A percentile compares a stretch with the other conserved stretches of the same genome.
These are phyloP conservation scores for Zygothrica quintamaculata DNA, from an alignment of 2,888 invertebrate genomes.

Conservation along the genomic window DNA sequence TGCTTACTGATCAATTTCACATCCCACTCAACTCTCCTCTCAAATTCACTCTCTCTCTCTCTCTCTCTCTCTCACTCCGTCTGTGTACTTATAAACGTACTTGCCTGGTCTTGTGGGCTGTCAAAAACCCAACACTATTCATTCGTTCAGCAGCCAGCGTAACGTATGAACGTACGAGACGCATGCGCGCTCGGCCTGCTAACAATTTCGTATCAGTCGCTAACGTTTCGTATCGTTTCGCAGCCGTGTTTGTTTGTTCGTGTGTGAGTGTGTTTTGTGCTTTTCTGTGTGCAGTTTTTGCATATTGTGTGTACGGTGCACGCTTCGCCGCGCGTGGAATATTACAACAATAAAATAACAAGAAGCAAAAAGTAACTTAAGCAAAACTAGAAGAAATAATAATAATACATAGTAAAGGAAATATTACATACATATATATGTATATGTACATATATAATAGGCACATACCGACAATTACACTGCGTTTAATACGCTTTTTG, in stretches of 20 bases:
- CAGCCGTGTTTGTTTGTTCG: conserved; percentile 36
- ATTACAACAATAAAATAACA: conserved; percentile 51
- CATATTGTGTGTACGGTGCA: conserved; percentile 48
- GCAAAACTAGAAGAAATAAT: conserved; percentile 52
- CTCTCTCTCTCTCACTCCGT: conserved; percentile 6
- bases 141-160: conserved; percentile 67
- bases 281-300: conserved; percentile 56
- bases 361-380: conserved; percentile 8
- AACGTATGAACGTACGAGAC: conserved; percentile 68
- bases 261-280: conserved; percentile 29
- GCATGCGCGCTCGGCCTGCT: conserved; percentile 72
- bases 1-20: conserved; percentile 36
- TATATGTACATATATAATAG: conserved; percentile 16
- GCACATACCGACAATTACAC: conserved; percentile 37
- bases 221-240: conserved; percentile 19
- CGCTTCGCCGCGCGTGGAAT: conserved; percentile 66
- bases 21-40: conserved; percentile 23
- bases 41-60: conserved; percentile 7
- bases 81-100: too few species aligned
- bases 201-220: conserved; percentile 34
- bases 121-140: conserved; percentile 43
- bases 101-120: conserved; percentile 18
- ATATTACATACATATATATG: background rate
- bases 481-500: conserved; percentile 50
- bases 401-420: conserved; percentile 24